Conservation (phyloP, 2,888 invertebrate species). For the Catocala nupta region DNA sequence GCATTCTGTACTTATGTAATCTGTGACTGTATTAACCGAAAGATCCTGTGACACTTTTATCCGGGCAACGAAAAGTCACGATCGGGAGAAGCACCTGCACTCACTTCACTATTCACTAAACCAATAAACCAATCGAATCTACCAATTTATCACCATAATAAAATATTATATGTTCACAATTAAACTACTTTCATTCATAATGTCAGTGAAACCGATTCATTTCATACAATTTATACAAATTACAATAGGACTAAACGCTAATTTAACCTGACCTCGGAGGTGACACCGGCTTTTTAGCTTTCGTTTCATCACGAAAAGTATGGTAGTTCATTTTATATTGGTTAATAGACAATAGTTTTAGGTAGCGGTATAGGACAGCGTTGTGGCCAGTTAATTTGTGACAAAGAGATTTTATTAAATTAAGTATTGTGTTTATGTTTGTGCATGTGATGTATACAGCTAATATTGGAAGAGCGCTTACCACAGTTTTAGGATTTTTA, state of each 20-base stretch:
- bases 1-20: too few relatives aligned
- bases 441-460: constrained; percentile 7
- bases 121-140: too few relatives aligned
- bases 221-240: constrained; percentile 39
- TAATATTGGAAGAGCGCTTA: neutral
- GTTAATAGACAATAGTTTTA: constrained; percentile 24
- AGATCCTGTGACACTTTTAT: too few relatives aligned
- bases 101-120: too few relatives aligned
- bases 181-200: constrained; percentile 42
- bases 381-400: constrained; percentile 51
- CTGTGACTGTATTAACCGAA: too few relatives aligned
- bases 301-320: constrained; percentile 14
- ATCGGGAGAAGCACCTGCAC: too few relatives aligned
- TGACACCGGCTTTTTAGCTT: neutral
- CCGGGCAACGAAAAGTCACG: too few relatives aligned
- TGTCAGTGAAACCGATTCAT: constrained; percentile 38
- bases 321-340: constrained; percentile 22
- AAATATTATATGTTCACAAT: constrained; percentile 24
- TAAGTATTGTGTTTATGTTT: constrained; percentile 22
- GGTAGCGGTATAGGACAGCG: constrained; percentile 20
- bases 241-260: constrained; percentile 28
- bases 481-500: too few relatives aligned
- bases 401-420: constrained; percentile 49
- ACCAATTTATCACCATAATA: too few relatives aligned
- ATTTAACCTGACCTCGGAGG: constrained; percentile 18